Conservation (phyloP, 2,888 invertebrate species). For the Amblyjoppa proteus region DNA sequence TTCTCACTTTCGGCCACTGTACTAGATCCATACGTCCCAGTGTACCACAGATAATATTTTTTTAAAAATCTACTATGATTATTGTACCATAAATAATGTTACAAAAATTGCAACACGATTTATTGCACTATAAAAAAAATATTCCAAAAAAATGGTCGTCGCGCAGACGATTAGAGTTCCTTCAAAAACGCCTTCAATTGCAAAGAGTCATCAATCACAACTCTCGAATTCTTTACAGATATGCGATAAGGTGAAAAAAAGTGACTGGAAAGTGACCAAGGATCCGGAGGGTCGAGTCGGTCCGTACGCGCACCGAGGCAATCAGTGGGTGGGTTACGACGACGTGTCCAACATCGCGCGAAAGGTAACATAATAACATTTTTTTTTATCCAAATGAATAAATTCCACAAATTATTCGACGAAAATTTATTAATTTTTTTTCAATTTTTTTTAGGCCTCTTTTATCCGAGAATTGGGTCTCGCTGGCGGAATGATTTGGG, state of each 20-base stretch:
- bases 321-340: constrained; percentile 96
- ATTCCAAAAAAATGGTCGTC: background rate
- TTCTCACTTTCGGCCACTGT: no score
- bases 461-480: constrained; percentile 91
- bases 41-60: background rate
- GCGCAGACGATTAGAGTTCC: background rate
- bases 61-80: no score
- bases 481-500: constrained; percentile 96
- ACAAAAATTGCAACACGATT: background rate
- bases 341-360: constrained; percentile 85
- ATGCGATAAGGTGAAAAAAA: constrained; percentile 91
- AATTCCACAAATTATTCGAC: background rate
- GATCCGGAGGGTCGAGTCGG: constrained; percentile 92
- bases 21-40: no score
- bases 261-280: constrained; percentile 92
- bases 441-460: constrained; percentile 86
- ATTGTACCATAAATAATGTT: background rate
- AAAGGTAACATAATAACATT: constrained; percentile 68
- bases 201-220: background rate
- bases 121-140: background rate
- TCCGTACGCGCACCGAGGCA: constrained; percentile 93
- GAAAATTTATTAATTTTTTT: background rate
- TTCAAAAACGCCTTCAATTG: background rate
- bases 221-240: constrained; percentile 85
- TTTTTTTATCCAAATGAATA: background rate